phyloP scores from a whole-genome alignment of 2,797 vertebrate genomes.

The Crocidura indochinensis region DNA sequence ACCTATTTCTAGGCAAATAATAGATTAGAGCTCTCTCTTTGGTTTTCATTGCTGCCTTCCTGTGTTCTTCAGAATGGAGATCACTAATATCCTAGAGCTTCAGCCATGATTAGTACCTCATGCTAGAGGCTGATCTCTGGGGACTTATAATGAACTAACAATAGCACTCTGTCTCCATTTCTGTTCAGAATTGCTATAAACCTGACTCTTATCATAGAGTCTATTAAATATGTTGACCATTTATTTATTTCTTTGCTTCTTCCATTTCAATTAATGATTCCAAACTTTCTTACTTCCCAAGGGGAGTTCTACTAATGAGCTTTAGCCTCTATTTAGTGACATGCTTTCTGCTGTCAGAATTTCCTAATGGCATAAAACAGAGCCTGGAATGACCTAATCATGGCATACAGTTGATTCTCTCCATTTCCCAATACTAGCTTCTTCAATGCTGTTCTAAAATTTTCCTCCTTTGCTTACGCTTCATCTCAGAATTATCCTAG shows the following conservation, averaged over 20 bases:
- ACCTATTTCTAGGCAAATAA: conserved; percentile 31
- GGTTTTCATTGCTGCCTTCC: not conserved
- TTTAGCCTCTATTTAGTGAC: not conserved
- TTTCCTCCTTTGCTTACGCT: not conserved
- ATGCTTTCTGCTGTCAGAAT: not conserved
- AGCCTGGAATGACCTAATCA: not conserved
- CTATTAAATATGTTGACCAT: conserved; percentile 4
- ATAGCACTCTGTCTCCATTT: not conserved
- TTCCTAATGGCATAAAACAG: not conserved
- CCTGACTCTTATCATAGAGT: not conserved
- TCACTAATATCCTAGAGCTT: not conserved
- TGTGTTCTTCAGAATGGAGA: conserved; percentile 39
- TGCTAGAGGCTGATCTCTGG: not conserved
- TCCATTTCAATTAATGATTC: not conserved
- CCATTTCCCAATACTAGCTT: not conserved
- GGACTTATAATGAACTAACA: conserved; percentile 42
- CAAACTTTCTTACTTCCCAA: not conserved
- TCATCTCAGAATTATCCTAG: not conserved
- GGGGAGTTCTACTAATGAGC: not conserved
- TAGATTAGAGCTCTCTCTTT: conserved; percentile 47
- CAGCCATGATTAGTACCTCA: conserved; percentile 7
- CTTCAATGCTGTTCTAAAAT: not conserved
- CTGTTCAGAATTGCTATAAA: conserved; percentile 3
- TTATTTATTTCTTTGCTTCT: not conserved
- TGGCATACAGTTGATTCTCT: not conserved